A percentile compares a stretch with the other conserved stretches of the same genome.
phyloP scores from a whole-genome alignment of 1,140 invertebrate species.

The Glossosoma conforme region DNA sequence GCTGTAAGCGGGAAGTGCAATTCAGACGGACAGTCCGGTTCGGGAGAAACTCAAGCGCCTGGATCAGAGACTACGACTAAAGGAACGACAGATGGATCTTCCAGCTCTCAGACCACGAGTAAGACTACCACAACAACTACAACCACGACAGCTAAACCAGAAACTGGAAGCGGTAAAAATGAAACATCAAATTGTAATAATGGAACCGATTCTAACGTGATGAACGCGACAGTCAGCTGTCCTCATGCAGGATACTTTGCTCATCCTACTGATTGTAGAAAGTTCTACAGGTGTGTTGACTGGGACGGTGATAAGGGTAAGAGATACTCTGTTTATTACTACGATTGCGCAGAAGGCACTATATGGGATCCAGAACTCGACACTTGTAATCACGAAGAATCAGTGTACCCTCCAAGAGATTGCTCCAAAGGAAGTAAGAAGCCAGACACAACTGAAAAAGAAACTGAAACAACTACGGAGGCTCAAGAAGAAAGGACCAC shows the following conservation, averaged over 20 bases:
- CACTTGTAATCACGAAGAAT: conserved; percentile 51
- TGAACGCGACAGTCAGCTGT: conserved; percentile 37
- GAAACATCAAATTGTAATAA: conserved; percentile 24
- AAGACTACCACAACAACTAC: conserved; percentile 4
- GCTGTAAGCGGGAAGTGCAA: conserved; percentile 33
- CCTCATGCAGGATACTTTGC: conserved; percentile 59
- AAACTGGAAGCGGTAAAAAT: conserved; percentile 31
- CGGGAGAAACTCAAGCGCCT: neutral
- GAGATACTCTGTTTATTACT: conserved; percentile 59
- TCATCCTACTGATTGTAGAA: conserved; percentile 60
- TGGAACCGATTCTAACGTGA: conserved; percentile 16
- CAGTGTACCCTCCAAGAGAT: conserved; percentile 44
- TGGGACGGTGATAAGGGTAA: conserved; percentile 54
- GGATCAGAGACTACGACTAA: neutral
- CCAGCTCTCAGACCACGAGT: neutral
- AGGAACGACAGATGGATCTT: neutral
- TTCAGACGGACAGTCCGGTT: conserved; percentile 2
- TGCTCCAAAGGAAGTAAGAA: conserved; percentile 32
- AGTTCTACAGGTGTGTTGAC: conserved; percentile 70
- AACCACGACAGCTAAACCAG: conserved; percentile 15
- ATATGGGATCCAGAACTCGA: conserved; percentile 54
- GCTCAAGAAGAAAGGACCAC: conserved; percentile 32
- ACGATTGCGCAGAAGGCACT: conserved; percentile 57
- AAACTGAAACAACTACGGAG: conserved; percentile 29
- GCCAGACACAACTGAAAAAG: conserved; percentile 8